Percentiles rank a stretch among this genome's conserved stretches.
phyloP scores from a whole-genome alignment of 1,140 invertebrate genomes.

The Gonioctena quinquepunctata region DNA sequence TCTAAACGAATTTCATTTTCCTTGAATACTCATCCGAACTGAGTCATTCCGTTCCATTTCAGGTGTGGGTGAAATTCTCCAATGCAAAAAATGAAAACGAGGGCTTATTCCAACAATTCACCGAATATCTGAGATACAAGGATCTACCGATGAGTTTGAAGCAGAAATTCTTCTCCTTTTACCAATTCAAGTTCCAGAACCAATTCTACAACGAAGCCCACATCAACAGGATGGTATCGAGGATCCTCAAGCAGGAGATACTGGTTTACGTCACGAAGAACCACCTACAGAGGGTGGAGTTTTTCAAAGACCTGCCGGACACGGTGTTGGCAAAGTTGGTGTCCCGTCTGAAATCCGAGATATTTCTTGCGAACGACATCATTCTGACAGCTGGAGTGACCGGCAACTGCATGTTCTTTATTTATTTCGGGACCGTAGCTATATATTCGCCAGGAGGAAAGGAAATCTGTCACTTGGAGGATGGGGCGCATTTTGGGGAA shows the following conservation, averaged over 20 bases:
- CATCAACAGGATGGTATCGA: conserved; percentile 21
- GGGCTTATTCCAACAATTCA: conserved; percentile 28
- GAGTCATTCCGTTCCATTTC: conserved; percentile 4
- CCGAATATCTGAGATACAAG: conserved; percentile 33
- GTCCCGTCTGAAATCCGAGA: conserved; percentile 24
- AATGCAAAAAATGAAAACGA: conserved; percentile 31
- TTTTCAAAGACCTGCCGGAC: conserved; percentile 36
- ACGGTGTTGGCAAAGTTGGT: conserved; percentile 31
- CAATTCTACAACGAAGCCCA: conserved; percentile 34
- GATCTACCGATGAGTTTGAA: conserved; percentile 28
- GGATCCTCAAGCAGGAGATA: conserved; percentile 37
- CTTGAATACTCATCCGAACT: too few relatives aligned
- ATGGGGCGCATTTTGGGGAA: conserved; percentile 48
- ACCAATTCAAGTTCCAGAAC: conserved; percentile 41
- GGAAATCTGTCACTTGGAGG: conserved; percentile 53
- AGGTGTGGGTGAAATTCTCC: conserved; percentile 12
- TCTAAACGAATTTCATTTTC: too few relatives aligned
- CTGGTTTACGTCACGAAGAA: conserved; percentile 32
- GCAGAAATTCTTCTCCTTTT: conserved; percentile 27
- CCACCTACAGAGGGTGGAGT: conserved; percentile 31
- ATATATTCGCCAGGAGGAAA: conserved; percentile 61
- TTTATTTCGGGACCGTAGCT: conserved; percentile 60
- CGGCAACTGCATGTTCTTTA: conserved; percentile 65
- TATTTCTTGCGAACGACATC: conserved; percentile 33
- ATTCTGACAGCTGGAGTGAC: conserved; percentile 61